These are phyloP conservation scores for Micrastur ruficollis DNA, from an alignment of 2,797 vertebrate genomes.

Conservation along the genomic window DNA sequence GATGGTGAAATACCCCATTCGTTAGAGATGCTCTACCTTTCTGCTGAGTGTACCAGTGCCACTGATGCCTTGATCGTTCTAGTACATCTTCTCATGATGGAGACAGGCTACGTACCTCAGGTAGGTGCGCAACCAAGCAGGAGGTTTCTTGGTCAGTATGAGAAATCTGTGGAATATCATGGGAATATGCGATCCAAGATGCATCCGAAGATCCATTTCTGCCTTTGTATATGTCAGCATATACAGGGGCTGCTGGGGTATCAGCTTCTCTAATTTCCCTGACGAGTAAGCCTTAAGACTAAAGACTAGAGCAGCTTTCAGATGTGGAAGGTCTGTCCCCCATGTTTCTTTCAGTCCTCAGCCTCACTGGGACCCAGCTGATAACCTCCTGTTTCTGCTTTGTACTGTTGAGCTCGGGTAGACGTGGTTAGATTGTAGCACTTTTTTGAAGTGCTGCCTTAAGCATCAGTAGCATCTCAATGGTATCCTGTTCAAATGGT, in stretches of 20 bases:
- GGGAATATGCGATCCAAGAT: neutral
- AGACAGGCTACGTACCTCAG: constrained; percentile 88
- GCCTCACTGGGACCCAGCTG: neutral
- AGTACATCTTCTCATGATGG: constrained; percentile 88
- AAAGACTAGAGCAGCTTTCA: neutral
- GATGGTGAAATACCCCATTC: constrained; percentile 87
- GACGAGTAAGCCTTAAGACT: neutral
- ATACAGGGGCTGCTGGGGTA: neutral
- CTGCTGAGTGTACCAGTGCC: constrained; percentile 72
- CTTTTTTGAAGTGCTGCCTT: neutral
- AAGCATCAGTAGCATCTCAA: neutral
- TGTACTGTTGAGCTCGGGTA: neutral
- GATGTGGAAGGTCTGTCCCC: neutral
- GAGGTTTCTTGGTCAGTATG: neutral
- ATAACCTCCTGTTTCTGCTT: neutral
- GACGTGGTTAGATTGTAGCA: neutral
- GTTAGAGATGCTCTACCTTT: constrained; percentile 84
- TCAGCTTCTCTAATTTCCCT: neutral
- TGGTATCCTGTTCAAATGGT: neutral
- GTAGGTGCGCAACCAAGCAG: constrained; percentile 64
- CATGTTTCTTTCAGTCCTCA: neutral
- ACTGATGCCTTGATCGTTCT: constrained; percentile 85
- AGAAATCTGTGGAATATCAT: neutral
- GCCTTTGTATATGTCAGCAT: neutral
- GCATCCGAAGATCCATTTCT: neutral